Evolutionary conservation across 1,140 invertebrate genomes (phyloP).

Genomic region (Hormaphis cornu): DNA sequence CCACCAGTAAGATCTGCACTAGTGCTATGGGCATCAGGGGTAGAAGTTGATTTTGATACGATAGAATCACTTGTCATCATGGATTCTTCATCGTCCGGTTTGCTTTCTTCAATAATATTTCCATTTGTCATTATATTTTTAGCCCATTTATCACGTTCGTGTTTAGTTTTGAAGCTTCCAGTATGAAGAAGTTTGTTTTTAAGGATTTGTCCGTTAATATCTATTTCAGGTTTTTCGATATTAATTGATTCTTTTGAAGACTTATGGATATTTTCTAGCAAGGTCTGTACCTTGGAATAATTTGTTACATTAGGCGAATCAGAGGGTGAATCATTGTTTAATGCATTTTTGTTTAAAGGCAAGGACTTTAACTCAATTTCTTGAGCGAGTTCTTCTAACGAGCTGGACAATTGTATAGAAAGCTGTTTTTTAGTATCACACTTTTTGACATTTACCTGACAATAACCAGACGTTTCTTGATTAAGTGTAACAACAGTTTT

Average conservation of each 20-base stretch:
- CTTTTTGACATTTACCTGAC: slow-evolving; percentile 30
- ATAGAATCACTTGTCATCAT: slow-evolving; percentile 23
- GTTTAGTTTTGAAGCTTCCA: slow-evolving; percentile 42
- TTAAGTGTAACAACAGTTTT: slow-evolving; percentile 14
- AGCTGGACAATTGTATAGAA: slow-evolving; percentile 35
- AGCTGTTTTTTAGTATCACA: slow-evolving; percentile 22
- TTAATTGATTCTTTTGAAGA: neutral
- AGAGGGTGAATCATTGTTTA: neutral
- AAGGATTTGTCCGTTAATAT: neutral
- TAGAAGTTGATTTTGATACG: slow-evolving; percentile 24
- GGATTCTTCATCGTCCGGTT: slow-evolving; percentile 26
- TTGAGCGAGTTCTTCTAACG: slow-evolving; percentile 37
- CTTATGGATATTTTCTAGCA: slow-evolving; percentile 27
- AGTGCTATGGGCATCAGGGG: slow-evolving; percentile 25
- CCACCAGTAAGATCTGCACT: slow-evolving; percentile 33
- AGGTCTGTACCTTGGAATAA: slow-evolving; percentile 29
- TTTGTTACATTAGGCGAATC: neutral
- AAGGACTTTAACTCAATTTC: slow-evolving; percentile 37
- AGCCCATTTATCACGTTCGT: slow-evolving; percentile 37
- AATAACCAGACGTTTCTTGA: slow-evolving; percentile 33
- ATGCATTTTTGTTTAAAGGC: slow-evolving; percentile 23
- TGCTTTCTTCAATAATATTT: slow-evolving; percentile 26
- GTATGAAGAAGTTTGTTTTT: slow-evolving; percentile 39
- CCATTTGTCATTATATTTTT: slow-evolving; percentile 33
- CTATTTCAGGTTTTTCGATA: neutral